phyloP scores from a whole-genome alignment of 1,140 invertebrate genomes.

The Psix sp. region DNA sequence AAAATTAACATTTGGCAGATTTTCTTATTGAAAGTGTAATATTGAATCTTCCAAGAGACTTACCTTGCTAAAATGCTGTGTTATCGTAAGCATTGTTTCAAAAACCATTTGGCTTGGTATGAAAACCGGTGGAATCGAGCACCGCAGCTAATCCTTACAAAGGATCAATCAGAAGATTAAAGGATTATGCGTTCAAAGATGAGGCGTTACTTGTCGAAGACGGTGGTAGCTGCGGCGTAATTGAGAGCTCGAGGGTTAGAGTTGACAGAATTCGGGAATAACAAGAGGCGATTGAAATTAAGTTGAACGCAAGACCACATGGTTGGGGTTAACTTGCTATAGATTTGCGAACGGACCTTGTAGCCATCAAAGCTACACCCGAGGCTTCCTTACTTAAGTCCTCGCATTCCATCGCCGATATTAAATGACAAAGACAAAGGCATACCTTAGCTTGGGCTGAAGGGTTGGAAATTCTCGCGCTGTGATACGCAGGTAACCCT shows the following conservation, averaged over 20 bases:
- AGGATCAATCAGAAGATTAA: conserved; percentile 54
- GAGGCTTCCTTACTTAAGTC: conserved; percentile 73
- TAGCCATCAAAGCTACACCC: conserved; percentile 75
- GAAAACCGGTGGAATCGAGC: neutral
- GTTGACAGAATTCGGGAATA: conserved; percentile 54
- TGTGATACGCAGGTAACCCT: conserved; percentile 66
- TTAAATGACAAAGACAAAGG: conserved; percentile 78
- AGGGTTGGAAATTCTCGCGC: conserved; percentile 74
- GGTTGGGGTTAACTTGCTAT: conserved; percentile 64
- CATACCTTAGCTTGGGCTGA: conserved; percentile 69
- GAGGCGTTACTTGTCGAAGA: conserved; percentile 45
- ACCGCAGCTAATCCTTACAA: conserved; percentile 28
- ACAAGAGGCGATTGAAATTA: conserved; percentile 58
- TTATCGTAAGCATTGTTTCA: too few relatives aligned
- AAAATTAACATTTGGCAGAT: too few relatives aligned
- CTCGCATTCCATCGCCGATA: conserved; percentile 75
- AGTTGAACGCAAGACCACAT: conserved; percentile 44
- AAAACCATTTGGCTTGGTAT: neutral
- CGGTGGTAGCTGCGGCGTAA: conserved; percentile 31
- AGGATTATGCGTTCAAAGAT: conserved; percentile 54
- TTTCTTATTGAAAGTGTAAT: too few relatives aligned
- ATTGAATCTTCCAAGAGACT: too few relatives aligned
- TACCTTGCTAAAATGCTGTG: too few relatives aligned
- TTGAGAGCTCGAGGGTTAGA: conserved; percentile 46
- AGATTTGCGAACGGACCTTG: conserved; percentile 72